Conservation (phyloP, 2,888 invertebrate species). For the Nomada fabriciana region DNA sequence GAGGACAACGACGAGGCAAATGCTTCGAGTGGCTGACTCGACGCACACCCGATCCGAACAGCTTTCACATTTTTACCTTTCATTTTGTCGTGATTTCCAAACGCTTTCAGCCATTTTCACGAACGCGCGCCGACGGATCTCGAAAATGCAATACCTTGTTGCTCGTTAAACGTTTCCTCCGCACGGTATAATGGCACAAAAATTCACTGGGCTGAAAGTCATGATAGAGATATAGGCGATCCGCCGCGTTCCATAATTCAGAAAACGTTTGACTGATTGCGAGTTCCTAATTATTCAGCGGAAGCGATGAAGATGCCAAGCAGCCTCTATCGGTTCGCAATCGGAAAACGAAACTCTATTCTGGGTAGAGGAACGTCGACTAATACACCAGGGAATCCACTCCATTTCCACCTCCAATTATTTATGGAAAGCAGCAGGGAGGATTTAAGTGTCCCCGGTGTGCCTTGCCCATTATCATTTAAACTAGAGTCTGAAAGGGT, state of each 20-base stretch:
- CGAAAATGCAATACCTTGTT: background rate
- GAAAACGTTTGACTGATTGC: background rate
- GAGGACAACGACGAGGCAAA: constrained; percentile 12
- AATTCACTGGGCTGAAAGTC: background rate
- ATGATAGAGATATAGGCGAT: background rate
- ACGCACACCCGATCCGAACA: background rate
- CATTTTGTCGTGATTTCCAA: constrained; percentile 1
- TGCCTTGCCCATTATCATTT: constrained; percentile 70
- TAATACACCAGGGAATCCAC: constrained; percentile 65
- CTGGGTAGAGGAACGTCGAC: constrained; percentile 26
- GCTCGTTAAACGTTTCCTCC: background rate
- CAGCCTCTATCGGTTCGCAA: constrained; percentile 25
- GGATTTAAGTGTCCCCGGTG: constrained; percentile 70
- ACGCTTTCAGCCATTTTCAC: background rate
- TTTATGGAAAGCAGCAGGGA: constrained; percentile 71
- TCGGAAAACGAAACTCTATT: constrained; percentile 43
- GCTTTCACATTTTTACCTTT: background rate
- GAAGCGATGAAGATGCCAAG: constrained; percentile 39
- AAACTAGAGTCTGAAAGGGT: constrained; percentile 65
- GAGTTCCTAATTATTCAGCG: constrained; percentile 40
- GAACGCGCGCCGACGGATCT: background rate
- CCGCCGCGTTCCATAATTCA: constrained; percentile 18
- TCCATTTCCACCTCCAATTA: constrained; percentile 69
- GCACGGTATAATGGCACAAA: background rate
- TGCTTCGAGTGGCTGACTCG: background rate